phyloP scores from a whole-genome alignment of 2,113 vertebrate genomes.

The Fulmarus glacialis region DNA sequence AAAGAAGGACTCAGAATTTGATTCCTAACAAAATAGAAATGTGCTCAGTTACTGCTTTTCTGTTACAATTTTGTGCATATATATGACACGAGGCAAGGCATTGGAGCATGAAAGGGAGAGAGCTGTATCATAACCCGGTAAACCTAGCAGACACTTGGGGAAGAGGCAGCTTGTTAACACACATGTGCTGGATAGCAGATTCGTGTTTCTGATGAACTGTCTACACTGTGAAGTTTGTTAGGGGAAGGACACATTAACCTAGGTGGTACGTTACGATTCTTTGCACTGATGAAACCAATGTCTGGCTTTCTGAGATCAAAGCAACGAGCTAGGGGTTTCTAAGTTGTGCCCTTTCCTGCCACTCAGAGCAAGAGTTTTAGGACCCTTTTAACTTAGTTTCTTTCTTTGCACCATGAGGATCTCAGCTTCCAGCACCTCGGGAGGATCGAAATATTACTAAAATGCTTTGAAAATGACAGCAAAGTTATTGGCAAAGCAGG shows the following conservation, averaged over 20 bases:
- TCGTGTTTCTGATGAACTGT: background rate
- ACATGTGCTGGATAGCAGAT: background rate
- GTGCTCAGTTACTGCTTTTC: background rate
- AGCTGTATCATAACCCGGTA: background rate
- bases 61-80: background rate
- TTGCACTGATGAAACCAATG: background rate
- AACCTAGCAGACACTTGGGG: background rate
- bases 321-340: background rate
- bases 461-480: background rate
- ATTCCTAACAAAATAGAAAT: background rate
- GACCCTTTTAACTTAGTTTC: background rate
- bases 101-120: background rate
- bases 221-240: background rate
- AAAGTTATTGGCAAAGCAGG: background rate
- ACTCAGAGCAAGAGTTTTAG: background rate
- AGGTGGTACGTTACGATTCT: background rate
- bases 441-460: background rate
- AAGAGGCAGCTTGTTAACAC: background rate
- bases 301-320: background rate
- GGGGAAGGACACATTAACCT: background rate
- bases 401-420: rapidly evolving
- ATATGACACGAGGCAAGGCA: background rate
- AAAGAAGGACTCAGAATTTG: background rate
- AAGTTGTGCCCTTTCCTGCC: background rate
- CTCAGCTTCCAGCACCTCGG: background rate